phyloP scores from a whole-genome alignment of 2,888 invertebrate species.

The Pristionchus entomophagus region DNA sequence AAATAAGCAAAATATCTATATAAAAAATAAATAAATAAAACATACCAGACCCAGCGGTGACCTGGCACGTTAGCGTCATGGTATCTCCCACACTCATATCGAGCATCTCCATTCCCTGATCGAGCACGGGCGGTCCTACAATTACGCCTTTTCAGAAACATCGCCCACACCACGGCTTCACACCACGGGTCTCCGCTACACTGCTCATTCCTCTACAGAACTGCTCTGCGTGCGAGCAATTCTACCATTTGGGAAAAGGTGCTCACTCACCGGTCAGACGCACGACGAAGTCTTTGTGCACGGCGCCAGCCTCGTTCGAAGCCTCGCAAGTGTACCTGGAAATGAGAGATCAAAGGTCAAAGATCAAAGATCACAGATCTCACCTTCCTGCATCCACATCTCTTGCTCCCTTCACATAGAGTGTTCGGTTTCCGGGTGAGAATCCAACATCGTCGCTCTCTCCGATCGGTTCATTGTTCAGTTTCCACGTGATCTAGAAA shows the following conservation, averaged over 20 bases:
- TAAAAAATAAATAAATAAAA: neutral
- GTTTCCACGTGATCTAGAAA: conserved; percentile 57
- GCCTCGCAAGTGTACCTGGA: conserved; percentile 76
- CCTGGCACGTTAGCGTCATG: conserved; percentile 76
- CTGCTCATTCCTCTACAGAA: conserved; percentile 14
- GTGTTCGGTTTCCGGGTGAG: conserved; percentile 53
- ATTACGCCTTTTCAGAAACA: conserved; percentile 41
- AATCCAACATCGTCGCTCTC: conserved; percentile 38
- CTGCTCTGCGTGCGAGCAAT: neutral
- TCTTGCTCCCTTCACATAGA: conserved; percentile 49
- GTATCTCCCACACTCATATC: conserved; percentile 75
- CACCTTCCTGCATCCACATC: conserved; percentile 54
- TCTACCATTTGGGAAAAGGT: neutral
- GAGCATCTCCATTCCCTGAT: conserved; percentile 53
- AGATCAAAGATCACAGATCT: conserved; percentile 35
- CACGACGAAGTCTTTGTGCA: conserved; percentile 67
- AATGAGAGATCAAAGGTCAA: conserved; percentile 40
- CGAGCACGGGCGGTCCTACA: conserved; percentile 70
- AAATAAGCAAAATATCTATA: conserved; percentile 20
- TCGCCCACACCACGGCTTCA: neutral
- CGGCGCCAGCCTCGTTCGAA: conserved; percentile 76
- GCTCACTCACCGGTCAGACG: conserved; percentile 63
- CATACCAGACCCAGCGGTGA: conserved; percentile 72
- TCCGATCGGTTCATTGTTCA: conserved; percentile 50
- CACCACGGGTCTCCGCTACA: neutral